Base-by-base conservation (phyloP, 2,113 vertebrate genomes). In the Dipodomys merriami region DNA sequence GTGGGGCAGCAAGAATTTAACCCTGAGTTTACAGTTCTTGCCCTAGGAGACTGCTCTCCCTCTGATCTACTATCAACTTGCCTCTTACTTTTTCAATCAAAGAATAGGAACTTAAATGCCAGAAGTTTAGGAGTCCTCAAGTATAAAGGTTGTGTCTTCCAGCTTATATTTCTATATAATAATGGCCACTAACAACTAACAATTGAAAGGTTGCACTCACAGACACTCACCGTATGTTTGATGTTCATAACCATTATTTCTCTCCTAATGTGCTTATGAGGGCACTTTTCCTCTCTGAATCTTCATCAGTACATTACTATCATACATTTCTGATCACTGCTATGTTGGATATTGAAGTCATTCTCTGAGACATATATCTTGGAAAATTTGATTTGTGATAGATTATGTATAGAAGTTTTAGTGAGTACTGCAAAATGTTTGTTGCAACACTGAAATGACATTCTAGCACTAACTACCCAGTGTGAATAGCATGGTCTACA, bases 61-160 rank as follows among this genome's bases (percentile, higher is more conserved):
- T 69, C 22, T 49, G 46, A 74, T 39, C 94, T 87, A 19, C 93
- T 79, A 57, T 84, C 73, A 23, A 12, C 57, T 57, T 74, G 19
- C 19, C 39, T 89, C 92, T 76, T 12, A 18, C 29, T 82, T 83
- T 95, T 95, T 46, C 78, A 80, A 60, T 57, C 25, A 80, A 92
- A 95, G 44, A 87, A 84, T 62, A 82, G 46, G 11, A 91, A 67
- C 23, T 77, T 81, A 92, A 96, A 95, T 92, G 74, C 46, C 79
- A 95, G 44, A 8, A 86, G 46, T 86, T 83, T 53, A 95, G 44
- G 83, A 91, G 33, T 88, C 30, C 22, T 19, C 53, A 91, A 91
- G 79, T 90, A 81, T 1, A 87, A 74, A 93, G 25, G 16, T 33
- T 82, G 23, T 76, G 60, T 84, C 82, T 69, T 88, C 4, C 22